Base-by-base conservation (phyloP, 2,888 invertebrate species). In the Sinohyriopsis cumingii region DNA sequence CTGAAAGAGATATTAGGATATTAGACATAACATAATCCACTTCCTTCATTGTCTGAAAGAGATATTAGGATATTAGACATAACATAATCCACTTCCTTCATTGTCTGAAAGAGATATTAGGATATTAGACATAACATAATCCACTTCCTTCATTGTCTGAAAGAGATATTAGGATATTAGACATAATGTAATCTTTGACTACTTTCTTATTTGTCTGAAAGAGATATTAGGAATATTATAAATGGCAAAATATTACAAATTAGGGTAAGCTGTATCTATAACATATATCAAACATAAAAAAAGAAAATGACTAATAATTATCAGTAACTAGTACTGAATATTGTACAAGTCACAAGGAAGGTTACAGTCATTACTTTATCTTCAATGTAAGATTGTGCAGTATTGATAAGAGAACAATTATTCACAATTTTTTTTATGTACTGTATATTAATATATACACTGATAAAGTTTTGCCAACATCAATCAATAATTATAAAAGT, bases 11-110 rank as follows among this genome's bases (percentile, higher is more conserved):
- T 33, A 33, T 33, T 33, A 89, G 70, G 19, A 89, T 69, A 67
- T 86, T 82, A 7, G 88, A 80, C 87, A 89, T 89, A 19, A 86
- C 67, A 12, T 78, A 76, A 76, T 89, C 88, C 55, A 89, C 78
- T 19, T 33, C 57, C 59, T 76, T 71, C 85, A 88, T 84, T 20
- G 73, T 77, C 88, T 88, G 80, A 15, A 67, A 78, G 33, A 20
- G 33, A 24, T 61, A 73, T 33, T 33, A 89, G 69, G 20, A 89
- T 68, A 67, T 86, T 83, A 7, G 88, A 80, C 87, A 89, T 89
- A 19, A 86, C 67, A 12, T 78, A 76, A 76, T 89, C 88, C 56
- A 89, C 78, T 19, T 33, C 55, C 57, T 76, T 71, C 84, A 87
- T 84, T 20, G 73, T 77, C 88, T 88, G 80, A 15, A 67, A 78